phyloP scores from a whole-genome alignment of 1,140 invertebrate genomes.

The Temnothorax curvispinosus region DNA sequence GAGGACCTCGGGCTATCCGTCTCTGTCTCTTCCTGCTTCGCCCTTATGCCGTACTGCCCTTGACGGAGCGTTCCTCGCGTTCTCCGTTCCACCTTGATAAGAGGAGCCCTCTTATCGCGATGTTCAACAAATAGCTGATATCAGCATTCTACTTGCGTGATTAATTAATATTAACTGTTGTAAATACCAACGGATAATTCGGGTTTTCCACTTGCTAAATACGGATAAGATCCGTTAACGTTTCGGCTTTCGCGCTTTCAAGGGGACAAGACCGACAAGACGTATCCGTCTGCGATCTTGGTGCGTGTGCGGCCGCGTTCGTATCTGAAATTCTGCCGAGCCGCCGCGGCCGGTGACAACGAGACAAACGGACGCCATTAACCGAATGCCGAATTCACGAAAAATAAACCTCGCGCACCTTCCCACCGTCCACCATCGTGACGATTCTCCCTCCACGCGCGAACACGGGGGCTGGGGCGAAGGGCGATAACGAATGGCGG shows the following conservation, averaged over 20 bases:
- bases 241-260: neutral
- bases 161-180: neutral
- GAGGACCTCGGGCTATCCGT: slow-evolving; percentile 60
- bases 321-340: slow-evolving; percentile 33
- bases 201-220: neutral
- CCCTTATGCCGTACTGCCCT: slow-evolving; percentile 14
- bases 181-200: neutral
- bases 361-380: slow-evolving; percentile 77
- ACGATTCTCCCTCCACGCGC: neutral
- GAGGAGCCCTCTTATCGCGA: neutral
- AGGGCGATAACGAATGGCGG: slow-evolving; percentile 74
- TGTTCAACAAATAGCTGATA: neutral
- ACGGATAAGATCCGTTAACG: neutral
- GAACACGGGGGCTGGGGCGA: slow-evolving; percentile 6
- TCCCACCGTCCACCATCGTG: no score
- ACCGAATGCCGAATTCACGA: slow-evolving; percentile 76
- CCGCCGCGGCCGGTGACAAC: slow-evolving; percentile 72
- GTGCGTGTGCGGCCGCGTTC: slow-evolving; percentile 26
- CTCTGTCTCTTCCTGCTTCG: slow-evolving; percentile 66
- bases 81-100: slow-evolving; percentile 24
- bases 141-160: neutral
- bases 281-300: neutral
- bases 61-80: slow-evolving; percentile 10
- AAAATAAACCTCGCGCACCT: slow-evolving; percentile 69
- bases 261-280: neutral